A percentile compares a stretch with the other conserved stretches of the same genome.
phyloP scores from a whole-genome alignment of 1,140 invertebrate genomes.

The Hycleus phaleratus region DNA sequence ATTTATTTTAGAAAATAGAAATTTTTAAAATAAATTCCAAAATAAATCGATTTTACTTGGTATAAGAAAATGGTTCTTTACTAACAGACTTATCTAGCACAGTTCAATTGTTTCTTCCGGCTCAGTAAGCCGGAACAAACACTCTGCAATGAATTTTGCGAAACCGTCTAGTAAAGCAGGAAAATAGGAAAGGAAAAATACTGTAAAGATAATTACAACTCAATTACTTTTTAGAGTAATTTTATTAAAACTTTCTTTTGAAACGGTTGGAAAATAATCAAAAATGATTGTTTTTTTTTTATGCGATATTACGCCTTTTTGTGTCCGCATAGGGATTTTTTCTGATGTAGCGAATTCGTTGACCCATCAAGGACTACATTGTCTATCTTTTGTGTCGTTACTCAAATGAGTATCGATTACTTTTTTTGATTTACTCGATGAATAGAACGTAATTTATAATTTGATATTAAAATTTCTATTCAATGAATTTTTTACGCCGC shows the following conservation, averaged over 20 bases:
- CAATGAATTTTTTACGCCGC: too few relatives aligned
- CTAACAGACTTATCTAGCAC: conserved; percentile 26
- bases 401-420: too few relatives aligned
- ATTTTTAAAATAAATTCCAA: neutral
- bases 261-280: too few relatives aligned
- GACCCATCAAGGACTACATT: too few relatives aligned
- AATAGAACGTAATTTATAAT: too few relatives aligned
- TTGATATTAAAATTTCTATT: too few relatives aligned
- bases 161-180: conserved; percentile 13
- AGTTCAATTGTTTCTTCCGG: conserved; percentile 31
- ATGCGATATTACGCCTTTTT: too few relatives aligned
- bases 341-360: too few relatives aligned
- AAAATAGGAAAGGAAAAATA: conserved; percentile 13
- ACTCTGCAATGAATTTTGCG: conserved; percentile 19
- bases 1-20: too few relatives aligned
- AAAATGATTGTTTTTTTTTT: neutral
- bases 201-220: conserved; percentile 9
- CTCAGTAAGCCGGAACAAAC: conserved; percentile 31
- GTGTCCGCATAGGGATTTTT: too few relatives aligned
- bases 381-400: too few relatives aligned
- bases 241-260: neutral
- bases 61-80: conserved; percentile 7
- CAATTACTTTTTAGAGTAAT: conserved; percentile 1
- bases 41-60: neutral
- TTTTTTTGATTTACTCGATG: too few relatives aligned